Conservation (phyloP, 1,140 invertebrate genomes). For the Neodiprion virginianus region DNA sequence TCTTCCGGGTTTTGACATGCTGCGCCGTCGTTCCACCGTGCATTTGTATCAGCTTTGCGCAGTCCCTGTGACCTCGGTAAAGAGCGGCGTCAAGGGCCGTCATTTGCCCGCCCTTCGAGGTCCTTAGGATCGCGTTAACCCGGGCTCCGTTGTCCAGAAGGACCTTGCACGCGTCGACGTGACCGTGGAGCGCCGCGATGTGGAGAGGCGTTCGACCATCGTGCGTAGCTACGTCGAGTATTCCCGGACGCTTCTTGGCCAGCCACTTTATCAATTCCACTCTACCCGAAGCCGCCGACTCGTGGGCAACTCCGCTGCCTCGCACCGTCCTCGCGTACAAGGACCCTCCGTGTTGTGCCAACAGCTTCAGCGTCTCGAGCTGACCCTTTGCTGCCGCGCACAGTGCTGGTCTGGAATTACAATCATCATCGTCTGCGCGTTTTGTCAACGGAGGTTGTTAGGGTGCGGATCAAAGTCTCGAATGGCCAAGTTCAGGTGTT, state of each 20-base stretch:
- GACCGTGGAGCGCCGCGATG: constrained; percentile 92
- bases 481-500: not conserved
- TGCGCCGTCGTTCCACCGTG: constrained; percentile 74
- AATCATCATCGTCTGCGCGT: constrained; percentile 32
- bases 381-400: constrained; percentile 97
- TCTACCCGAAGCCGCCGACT: constrained; percentile 91
- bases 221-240: constrained; percentile 88
- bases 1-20: constrained; percentile 43
- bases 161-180: constrained; percentile 92
- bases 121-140: constrained; percentile 84
- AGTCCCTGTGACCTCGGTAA: constrained; percentile 82
- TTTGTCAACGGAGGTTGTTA: not conserved
- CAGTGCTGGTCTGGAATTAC: constrained; percentile 68
- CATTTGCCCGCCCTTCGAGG: constrained; percentile 80
- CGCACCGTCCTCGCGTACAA: constrained; percentile 89
- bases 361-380: constrained; percentile 80
- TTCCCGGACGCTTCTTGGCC: constrained; percentile 79
- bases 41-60: constrained; percentile 91
- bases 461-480: constrained; percentile 2
- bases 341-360: constrained; percentile 83
- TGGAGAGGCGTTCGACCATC: constrained; percentile 93
- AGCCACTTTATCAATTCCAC: constrained; percentile 89
- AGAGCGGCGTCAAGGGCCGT: constrained; percentile 92
- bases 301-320: constrained; percentile 70
- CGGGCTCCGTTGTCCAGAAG: constrained; percentile 81